A percentile compares a stretch with the other conserved stretches of the same genome.
Conservation (phyloP, 37 sponge, comb jelly and placozoan species). For the Axinella damicornis region DNA sequence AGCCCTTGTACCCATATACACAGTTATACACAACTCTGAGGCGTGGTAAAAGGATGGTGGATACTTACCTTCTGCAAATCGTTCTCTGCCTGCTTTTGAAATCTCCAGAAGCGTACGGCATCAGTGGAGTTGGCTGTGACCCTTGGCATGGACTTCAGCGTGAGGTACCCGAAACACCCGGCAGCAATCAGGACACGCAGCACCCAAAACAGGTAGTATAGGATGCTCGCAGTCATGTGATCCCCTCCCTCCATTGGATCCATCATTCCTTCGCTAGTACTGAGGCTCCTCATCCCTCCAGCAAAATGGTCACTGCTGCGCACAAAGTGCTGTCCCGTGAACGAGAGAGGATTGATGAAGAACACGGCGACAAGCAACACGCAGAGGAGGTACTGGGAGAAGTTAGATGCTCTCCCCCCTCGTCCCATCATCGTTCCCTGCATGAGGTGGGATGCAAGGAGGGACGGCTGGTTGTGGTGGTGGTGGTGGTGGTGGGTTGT, state of each 20-base stretch:
- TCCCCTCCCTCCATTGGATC: background rate
- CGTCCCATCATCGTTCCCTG: background rate
- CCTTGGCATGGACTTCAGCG: constrained; percentile 44
- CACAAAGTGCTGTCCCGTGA: constrained; percentile 8
- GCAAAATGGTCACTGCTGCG: background rate
- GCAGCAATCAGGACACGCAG: constrained; percentile 53
- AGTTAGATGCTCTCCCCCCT: background rate
- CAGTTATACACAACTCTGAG: background rate
- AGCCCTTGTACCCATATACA: constrained; percentile 2
- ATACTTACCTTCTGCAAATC: constrained; percentile 58
- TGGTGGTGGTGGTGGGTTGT: background rate
- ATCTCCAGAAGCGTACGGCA: constrained; percentile 61
- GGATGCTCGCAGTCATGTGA: background rate
- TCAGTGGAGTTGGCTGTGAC: constrained; percentile 23
- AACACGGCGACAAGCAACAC: constrained; percentile 60
- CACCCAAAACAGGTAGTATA: constrained; percentile 36
- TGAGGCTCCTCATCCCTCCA: constrained; percentile 38
- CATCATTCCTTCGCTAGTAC: background rate
- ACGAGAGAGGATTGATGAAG: constrained; percentile 62
- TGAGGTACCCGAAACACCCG: constrained; percentile 68
- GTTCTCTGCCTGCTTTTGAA: constrained; percentile 59
- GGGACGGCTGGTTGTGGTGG: background rate
- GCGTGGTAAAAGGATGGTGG: background rate
- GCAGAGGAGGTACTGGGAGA: constrained; percentile 50
- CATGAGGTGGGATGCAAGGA: background rate